A percentile compares a stretch with the other conserved stretches of the same genome.
Evolutionary conservation across 2,113 vertebrate species (phyloP).

Genomic region (Nothobranchius furzeri): DNA sequence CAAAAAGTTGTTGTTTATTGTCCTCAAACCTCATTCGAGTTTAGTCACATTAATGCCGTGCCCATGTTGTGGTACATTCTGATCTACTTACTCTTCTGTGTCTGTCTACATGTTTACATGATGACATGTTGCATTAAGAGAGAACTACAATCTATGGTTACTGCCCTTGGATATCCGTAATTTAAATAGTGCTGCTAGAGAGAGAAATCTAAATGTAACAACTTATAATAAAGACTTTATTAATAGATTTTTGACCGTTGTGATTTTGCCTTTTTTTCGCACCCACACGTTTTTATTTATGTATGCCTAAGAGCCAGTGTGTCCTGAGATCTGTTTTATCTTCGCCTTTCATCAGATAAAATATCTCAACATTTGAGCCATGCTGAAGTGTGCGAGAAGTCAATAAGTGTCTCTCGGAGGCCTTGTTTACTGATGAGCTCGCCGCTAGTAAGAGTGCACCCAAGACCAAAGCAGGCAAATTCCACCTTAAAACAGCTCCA

Average conservation of each 20-base stretch:
- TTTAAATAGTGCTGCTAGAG: conserved; percentile 81
- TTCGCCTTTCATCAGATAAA: no score
- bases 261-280: conserved; percentile 56
- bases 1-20: conserved; percentile 40
- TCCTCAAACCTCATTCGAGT: conserved; percentile 37
- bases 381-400: no score
- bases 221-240: conserved; percentile 78
- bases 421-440: no score
- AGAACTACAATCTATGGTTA: conserved; percentile 63
- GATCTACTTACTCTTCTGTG: conserved; percentile 33
- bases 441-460: no score
- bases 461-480: no score
- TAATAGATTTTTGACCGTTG: conserved; percentile 73
- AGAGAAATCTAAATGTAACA: conserved; percentile 78
- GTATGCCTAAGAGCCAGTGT: no score
- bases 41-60: conserved; percentile 34
- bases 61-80: conserved; percentile 60
- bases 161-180: conserved; percentile 77
- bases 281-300: neutral
- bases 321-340: no score
- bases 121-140: conserved; percentile 64
- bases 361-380: no score
- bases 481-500: no score
- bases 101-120: conserved; percentile 73
- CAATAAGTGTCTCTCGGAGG: no score